Base-by-base conservation (phyloP, 2,888 invertebrate species). In the Teinopalpus imperialis region DNA sequence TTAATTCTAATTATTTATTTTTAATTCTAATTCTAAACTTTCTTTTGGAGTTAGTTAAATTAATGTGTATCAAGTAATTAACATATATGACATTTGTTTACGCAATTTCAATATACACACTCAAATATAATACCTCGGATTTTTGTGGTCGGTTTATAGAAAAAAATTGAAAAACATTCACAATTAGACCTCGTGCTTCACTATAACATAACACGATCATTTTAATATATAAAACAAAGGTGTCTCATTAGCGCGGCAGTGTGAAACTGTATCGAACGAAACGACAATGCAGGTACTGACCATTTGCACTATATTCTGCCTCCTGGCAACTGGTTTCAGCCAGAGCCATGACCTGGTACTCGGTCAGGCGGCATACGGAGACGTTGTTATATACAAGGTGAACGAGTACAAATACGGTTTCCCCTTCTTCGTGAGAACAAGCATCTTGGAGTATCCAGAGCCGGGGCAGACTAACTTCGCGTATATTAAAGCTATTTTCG, bases 381-480 rank as follows among this genome's bases (percentile, higher is more conserved):
- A 87, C 55, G 69, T 81, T 7, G 62, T 79, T 2, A 51, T 87
- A 0, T 76, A 62, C 56, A 83, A 76, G 58, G 31, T 47, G 2
- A 76, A 76, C 54, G 81, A 82, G 47, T 66, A 63, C 46, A 88
- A 82, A 63, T 83, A 81, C 30, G 82, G 78, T 3, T 81, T 87
- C 57, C 87, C 87, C 0, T 61, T 83, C 2, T 50, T 82, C 12
- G 66, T 76, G 6, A 65, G 87, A 21, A 68, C 74, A 0, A 78
- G 68, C 23, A 54, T 66, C 1, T 61, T 88, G 0, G 81, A 81
- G 9, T 88, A 73, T 32, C 87, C 87, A 0, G 71, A 74, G 50
- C 63, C 74, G 14, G 85, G 83, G 1, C 58, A 66, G 9, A 63
- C 65, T 1, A 83, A 83, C 58, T 81, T 72, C 49, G 83, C 81